Base-by-base conservation (phyloP, 1,140 invertebrate genomes). In the Apis laboriosa region DNA sequence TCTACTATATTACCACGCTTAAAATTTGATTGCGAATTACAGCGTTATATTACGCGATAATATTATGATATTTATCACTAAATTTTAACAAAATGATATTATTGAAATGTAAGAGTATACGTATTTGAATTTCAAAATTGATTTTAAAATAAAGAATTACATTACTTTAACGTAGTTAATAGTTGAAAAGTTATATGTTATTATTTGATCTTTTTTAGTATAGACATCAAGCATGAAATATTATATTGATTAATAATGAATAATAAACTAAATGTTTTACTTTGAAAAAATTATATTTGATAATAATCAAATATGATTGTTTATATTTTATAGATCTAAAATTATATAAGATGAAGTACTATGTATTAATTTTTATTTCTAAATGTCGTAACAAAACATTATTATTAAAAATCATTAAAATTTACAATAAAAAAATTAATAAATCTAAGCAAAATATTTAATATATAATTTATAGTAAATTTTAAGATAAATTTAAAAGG, bases 51-150 rank as follows among this genome's bases (percentile, higher is more conserved):
- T 28, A 21, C 66, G 34, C 28, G 28, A 49, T 60, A 34, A 61
- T 53, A 9, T 49, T 49, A 43, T 43, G 4, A 43, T 43, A 12
- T 21, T 17, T 34, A 11, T 1, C 64, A 9, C 17, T 61, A 43
- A 24, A 71, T 21, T 63, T 80, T 3, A 17, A 4, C 28, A 13
- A 8, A 0, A 49, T 49, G 64, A n/a, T 28, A 24, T 2, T 5
- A 24, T 0, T 28, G 70, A 80, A 73, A 80, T 64, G 9, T 2
- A 58, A 72, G 68, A 61, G 34, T 7, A 43, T 43, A 72, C 72
- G 8, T 53, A 19, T 9, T 55, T 5, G 17, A 73, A 64, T n/a
- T 53, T 34, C 17, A 11, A 15, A 49, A 49, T 64, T 66, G 7
- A 0, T n/a, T n/a, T 55, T 12, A 2, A 4, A 4, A 64, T 11